These are phyloP conservation scores for Lophochroa leadbeateri DNA, from an alignment of 2,113 vertebrate genomes.

Conservation along the genomic window DNA sequence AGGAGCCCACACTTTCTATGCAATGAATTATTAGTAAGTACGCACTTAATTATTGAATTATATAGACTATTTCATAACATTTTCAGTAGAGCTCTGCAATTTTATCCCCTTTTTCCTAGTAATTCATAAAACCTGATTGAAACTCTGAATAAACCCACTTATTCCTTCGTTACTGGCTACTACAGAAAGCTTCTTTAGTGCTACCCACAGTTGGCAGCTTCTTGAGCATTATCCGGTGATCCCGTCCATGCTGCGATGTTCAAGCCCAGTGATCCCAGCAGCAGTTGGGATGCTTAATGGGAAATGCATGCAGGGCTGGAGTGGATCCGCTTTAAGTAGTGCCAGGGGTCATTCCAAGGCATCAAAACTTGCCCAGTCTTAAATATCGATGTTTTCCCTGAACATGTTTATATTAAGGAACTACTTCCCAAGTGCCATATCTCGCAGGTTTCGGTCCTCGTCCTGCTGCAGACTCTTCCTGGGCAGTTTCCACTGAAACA, in stretches of 20 bases:
- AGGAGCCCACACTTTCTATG: rapidly evolving
- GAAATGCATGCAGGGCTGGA: neutral
- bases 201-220: neutral
- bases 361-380: neutral
- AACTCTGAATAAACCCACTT: neutral
- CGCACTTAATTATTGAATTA: neutral
- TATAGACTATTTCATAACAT: neutral
- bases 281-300: neutral
- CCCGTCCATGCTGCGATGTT: neutral
- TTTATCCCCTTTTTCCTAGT: neutral
- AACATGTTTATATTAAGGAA: neutral
- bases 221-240: neutral
- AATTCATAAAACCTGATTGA: neutral
- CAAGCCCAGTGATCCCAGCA: neutral
- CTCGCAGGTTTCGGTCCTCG: neutral
- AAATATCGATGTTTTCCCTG: neutral
- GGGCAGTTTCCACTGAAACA: conserved; percentile 4
- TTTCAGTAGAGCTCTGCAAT: neutral
- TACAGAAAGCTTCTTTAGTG: neutral
- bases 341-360: neutral
- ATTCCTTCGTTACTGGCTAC: neutral
- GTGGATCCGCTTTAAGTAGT: neutral
- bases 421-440: neutral
- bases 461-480: neutral
- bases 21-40: neutral